Percentiles rank a stretch among this genome's conserved stretches.
Conservation (phyloP, 2,113 vertebrate species). For the Carassius carassius region DNA sequence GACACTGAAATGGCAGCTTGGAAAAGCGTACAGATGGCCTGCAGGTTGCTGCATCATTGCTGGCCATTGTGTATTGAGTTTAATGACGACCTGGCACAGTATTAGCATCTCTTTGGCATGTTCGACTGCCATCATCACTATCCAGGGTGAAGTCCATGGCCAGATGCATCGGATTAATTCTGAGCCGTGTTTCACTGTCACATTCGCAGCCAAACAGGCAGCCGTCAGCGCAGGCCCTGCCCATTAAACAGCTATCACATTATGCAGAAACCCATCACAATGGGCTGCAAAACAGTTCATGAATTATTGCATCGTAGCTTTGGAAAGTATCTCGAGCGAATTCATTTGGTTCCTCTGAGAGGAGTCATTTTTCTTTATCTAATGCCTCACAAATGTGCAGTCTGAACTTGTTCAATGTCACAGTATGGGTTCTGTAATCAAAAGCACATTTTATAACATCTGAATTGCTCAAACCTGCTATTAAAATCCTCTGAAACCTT, state of each 20-base stretch:
- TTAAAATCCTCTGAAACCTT: not conserved
- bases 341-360: not conserved
- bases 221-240: constrained; percentile 25
- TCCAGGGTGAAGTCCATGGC: constrained; percentile 59
- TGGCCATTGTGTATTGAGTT: constrained; percentile 49
- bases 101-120: constrained; percentile 59
- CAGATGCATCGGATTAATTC: constrained; percentile 66
- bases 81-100: constrained; percentile 60
- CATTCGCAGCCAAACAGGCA: constrained; percentile 36
- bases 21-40: constrained; percentile 59
- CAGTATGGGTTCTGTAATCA: not conserved
- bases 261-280: constrained; percentile 46
- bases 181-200: constrained; percentile 36
- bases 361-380: constrained; percentile 50
- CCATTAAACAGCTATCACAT: constrained; percentile 42
- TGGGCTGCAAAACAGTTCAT: constrained; percentile 32
- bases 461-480: not conserved
- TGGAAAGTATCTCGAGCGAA: constrained; percentile 13
- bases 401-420: constrained; percentile 25
- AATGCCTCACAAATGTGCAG: constrained; percentile 41
- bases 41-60: constrained; percentile 59
- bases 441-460: not conserved
- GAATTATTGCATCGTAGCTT: constrained; percentile 23
- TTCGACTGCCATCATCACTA: constrained; percentile 60
- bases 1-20: constrained; percentile 45